These are phyloP conservation scores for Drosophila eohydei DNA, from an alignment of 2,888 invertebrate genomes.

Conservation along the genomic window DNA sequence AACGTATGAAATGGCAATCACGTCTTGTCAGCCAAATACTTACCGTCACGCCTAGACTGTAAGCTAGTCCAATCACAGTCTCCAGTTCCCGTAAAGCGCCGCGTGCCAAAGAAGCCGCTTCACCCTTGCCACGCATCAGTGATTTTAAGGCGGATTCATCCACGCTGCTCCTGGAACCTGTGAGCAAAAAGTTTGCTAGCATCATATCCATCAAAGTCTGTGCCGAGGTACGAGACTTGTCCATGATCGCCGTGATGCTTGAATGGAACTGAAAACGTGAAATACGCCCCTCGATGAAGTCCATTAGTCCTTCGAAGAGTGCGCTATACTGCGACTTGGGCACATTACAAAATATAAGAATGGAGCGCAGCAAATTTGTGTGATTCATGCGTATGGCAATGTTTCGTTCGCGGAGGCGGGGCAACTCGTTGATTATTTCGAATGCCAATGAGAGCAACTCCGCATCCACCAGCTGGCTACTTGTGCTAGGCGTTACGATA, in stretches of 20 bases:
- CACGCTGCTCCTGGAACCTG: conserved; percentile 78
- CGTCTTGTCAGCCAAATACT: conserved; percentile 52
- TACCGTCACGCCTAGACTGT: conserved; percentile 91
- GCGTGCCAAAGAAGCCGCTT: conserved; percentile 88
- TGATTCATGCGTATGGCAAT: conserved; percentile 92
- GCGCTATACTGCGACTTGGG: conserved; percentile 87
- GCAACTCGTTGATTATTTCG: conserved; percentile 90
- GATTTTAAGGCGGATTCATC: conserved; percentile 84
- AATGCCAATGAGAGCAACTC: conserved; percentile 92
- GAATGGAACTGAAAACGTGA: conserved; percentile 90
- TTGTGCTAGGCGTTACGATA: conserved; percentile 91
- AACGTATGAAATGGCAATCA: neutral
- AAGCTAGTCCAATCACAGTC: conserved; percentile 89
- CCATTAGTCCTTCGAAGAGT: conserved; percentile 81
- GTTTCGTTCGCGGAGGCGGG: conserved; percentile 88
- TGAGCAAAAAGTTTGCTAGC: conserved; percentile 80
- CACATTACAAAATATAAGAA: conserved; percentile 92
- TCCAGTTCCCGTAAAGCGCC: conserved; percentile 91
- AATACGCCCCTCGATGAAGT: conserved; percentile 86
- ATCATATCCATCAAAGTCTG: conserved; percentile 82
- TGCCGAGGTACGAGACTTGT: conserved; percentile 84
- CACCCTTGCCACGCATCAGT: conserved; percentile 89
- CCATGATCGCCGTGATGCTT: conserved; percentile 88
- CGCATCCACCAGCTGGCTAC: conserved; percentile 92
- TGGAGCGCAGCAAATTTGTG: conserved; percentile 89